phyloP scores from a whole-genome alignment of 2,888 invertebrate genomes.

The Synergus itoensis region DNA sequence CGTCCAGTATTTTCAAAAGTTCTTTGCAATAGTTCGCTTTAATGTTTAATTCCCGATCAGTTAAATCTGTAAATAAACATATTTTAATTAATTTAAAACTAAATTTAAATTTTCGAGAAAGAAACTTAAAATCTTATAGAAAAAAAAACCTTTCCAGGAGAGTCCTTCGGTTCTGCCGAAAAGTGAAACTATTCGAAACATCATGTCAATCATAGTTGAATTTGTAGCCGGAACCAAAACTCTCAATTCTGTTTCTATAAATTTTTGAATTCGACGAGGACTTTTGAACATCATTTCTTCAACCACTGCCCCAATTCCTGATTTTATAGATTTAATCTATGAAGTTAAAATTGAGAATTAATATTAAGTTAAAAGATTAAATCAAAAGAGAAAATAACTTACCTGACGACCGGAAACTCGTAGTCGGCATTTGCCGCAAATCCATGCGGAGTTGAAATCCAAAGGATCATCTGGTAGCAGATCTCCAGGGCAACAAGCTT shows the following conservation, averaged over 20 bases:
- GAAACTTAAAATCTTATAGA: conserved; percentile 47
- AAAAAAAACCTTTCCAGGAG: conserved; percentile 80
- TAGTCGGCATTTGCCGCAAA: conserved; percentile 80
- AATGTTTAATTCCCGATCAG: conserved; percentile 80
- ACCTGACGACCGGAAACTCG: conserved; percentile 80
- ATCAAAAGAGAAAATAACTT: conserved; percentile 56
- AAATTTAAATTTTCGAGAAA: not conserved
- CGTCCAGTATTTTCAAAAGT: conserved; percentile 80
- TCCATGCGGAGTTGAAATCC: conserved; percentile 80
- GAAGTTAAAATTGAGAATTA: conserved; percentile 38
- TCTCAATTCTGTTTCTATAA: conserved; percentile 80
- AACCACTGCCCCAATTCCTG: conserved; percentile 80
- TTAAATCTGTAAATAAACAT: conserved; percentile 79
- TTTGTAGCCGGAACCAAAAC: conserved; percentile 81
- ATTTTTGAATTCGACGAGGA: conserved; percentile 80
- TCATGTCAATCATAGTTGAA: conserved; percentile 82
- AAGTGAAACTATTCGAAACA: conserved; percentile 82
- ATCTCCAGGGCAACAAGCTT: conserved; percentile 79
- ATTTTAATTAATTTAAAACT: not conserved
- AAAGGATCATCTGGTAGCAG: conserved; percentile 82
- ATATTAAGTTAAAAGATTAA: conserved; percentile 43
- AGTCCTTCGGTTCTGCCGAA: conserved; percentile 81
- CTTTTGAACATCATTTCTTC: conserved; percentile 79
- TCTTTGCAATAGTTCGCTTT: conserved; percentile 83
- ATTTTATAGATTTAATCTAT: conserved; percentile 68